Conservation (phyloP, 2,113 vertebrate genomes). For the Perccottus glenii region DNA sequence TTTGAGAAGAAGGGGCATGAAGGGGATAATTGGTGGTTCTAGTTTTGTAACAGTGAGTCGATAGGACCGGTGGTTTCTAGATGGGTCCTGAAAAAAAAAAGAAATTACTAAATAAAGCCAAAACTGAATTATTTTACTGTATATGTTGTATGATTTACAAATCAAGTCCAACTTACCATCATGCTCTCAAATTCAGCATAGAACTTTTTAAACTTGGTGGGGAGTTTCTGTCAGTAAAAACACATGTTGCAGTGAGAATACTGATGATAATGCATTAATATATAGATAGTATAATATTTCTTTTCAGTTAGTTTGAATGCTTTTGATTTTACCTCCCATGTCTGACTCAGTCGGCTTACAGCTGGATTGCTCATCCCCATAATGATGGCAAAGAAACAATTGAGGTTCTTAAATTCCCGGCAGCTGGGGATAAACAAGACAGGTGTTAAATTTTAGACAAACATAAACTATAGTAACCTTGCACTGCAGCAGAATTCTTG, state of each 20-base stretch:
- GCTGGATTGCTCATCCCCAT: conserved; percentile 98
- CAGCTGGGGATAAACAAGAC: conserved; percentile 80
- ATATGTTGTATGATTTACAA: background rate
- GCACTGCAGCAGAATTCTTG: background rate
- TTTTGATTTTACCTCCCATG: conserved; percentile 91
- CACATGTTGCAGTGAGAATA: conserved; percentile 25
- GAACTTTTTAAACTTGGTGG: conserved; percentile 99
- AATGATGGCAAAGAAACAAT: conserved; percentile 97
- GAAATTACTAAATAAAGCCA: background rate
- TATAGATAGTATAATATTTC: background rate
- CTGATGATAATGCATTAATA: background rate
- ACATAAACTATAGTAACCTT: background rate
- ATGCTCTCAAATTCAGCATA: conserved; percentile 98
- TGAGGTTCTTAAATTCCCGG: conserved; percentile 97
- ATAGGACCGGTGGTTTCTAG: conserved; percentile 95
- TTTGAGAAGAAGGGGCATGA: conserved; percentile 98
- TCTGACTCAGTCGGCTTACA: conserved; percentile 91
- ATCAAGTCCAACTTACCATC: conserved; percentile 85
- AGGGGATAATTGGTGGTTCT: conserved; percentile 96
- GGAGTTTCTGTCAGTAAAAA: conserved; percentile 89
- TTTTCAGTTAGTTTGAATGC: background rate
- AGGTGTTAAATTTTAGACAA: background rate
- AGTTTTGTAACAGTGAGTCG: conserved; percentile 94
- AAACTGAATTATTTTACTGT: background rate
- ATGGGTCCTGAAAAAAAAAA: conserved; percentile 86